Conservation (phyloP, 64 coral and sea anemone species). For the Cladopsammia gracilis region DNA sequence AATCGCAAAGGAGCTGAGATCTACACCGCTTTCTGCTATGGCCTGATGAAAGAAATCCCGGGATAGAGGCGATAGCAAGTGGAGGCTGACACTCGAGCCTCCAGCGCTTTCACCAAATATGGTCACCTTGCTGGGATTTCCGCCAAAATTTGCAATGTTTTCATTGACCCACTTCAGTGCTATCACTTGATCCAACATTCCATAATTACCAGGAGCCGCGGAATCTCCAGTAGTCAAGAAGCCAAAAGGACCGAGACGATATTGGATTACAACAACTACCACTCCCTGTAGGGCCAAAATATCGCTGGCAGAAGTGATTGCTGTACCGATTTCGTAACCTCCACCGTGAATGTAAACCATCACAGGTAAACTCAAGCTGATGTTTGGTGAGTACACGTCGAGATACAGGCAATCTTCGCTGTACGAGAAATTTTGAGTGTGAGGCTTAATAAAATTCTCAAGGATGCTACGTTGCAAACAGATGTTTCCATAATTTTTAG, state of each 20-base stretch:
- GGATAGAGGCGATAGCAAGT: conserved; percentile 53
- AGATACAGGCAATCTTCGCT: conserved; percentile 69
- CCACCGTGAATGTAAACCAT: conserved; percentile 72
- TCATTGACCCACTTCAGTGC: conserved; percentile 13
- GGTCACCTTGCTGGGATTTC: conserved; percentile 28
- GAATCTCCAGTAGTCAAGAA: conserved; percentile 19
- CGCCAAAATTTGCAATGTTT: conserved; percentile 16
- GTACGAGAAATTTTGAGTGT: background rate
- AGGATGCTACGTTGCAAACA: conserved; percentile 4
- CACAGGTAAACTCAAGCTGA: conserved; percentile 33
- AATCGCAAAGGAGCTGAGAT: conserved; percentile 23
- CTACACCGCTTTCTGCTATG: conserved; percentile 63
- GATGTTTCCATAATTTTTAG: conserved; percentile 11
- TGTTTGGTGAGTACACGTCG: conserved; percentile 38
- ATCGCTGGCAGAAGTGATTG: background rate
- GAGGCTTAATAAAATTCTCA: background rate
- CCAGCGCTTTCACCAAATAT: conserved; percentile 64
- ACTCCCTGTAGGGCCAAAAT: conserved; percentile 51
- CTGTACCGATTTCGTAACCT: background rate
- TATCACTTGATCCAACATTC: conserved; percentile 62
- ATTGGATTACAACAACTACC: conserved; percentile 28
- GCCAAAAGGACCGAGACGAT: conserved; percentile 54
- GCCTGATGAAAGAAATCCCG: conserved; percentile 23
- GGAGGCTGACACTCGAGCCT: conserved; percentile 31
- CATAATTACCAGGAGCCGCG: conserved; percentile 24